Base-by-base conservation (phyloP, 2,113 vertebrate species). In the Brachirus orientalis region DNA sequence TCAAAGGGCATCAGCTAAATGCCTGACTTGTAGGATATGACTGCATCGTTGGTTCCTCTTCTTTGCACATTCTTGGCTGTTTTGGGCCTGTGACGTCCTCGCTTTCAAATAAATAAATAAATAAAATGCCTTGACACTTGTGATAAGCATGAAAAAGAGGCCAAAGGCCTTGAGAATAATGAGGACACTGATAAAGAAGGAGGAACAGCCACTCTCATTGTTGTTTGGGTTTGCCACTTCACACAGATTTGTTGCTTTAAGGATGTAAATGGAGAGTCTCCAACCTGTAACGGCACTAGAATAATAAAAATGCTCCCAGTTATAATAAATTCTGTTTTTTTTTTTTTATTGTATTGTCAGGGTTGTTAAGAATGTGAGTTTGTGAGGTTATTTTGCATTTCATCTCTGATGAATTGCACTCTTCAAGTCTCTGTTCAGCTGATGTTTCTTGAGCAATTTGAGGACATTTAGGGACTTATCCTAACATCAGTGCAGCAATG, bases 161-260 rank as follows among this genome's bases (percentile, higher is more conserved):
- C 11, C 3, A 40, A 58, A 46, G 40, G 45, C 60, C 58, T 75
- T 47, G 50, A 79, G 72, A 61, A 69, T 11, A 70, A 87, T 63
- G 67, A 58, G 46, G 35, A 54, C 57, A 44, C 17, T 59, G 77
- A 80, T 80, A 80, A 72, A 17, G 12, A 56, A 19, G 4, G 8
- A 52, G 55, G 38, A 72, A 77, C 64, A 85, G 22, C 6, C 13
- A 4, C 10, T 40, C 44, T 3, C 54, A 61, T 75, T 82, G 69
- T 75, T 71, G 48, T 50, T 33, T 48, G 22, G 37, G 28, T 69
- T 35, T 40, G 36, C 19, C 6, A 56, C 48, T 35, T 45, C 47
- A 69, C 22, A 20, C 20, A 22, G 20, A 37, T 54, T 41, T n/a
- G 9, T 48, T 11, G 9, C 11, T 28, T 0, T 43, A 36, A 56